Evolutionary conservation across 1,140 invertebrate species (phyloP).

Genomic region (Goniozus legneri): DNA sequence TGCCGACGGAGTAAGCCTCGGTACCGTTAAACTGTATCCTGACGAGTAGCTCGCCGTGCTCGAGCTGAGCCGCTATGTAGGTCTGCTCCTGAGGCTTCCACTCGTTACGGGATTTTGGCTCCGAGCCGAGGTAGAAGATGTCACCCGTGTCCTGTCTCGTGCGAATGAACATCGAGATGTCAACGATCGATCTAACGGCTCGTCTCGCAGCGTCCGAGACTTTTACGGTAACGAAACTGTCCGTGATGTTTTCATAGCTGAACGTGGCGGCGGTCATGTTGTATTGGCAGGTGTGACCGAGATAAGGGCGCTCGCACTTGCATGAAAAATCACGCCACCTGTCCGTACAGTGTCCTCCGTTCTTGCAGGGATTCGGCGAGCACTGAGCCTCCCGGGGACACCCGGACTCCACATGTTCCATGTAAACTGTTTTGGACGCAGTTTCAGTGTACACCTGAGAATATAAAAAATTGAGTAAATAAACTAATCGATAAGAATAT

Average conservation of each 20-base stretch:
- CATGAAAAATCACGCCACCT: conserved; percentile 85
- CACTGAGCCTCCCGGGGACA: conserved; percentile 81
- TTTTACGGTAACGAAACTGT: conserved; percentile 68
- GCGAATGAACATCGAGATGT: conserved; percentile 89
- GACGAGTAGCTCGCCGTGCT: conserved; percentile 73
- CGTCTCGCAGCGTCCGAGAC: conserved; percentile 65
- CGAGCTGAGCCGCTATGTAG: conserved; percentile 73
- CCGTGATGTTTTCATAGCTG: conserved; percentile 76
- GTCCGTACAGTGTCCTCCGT: conserved; percentile 82
- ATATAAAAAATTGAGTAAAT: no score
- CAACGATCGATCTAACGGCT: conserved; percentile 72
- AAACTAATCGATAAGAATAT: no score
- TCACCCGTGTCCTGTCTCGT: conserved; percentile 79
- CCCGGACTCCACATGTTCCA: conserved; percentile 62
- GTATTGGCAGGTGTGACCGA: conserved; percentile 83
- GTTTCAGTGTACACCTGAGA: conserved; percentile 44
- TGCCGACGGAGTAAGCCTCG: conserved; percentile 76
- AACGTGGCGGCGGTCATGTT: conserved; percentile 89
- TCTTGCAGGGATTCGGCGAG: conserved; percentile 79
- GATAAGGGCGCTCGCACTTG: conserved; percentile 79
- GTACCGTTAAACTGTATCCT: conserved; percentile 78
- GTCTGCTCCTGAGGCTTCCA: conserved; percentile 59
- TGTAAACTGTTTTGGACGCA: conserved; percentile 37
- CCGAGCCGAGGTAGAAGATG: conserved; percentile 85
- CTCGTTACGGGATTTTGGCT: conserved; percentile 47